Evolutionary conservation across 2,888 invertebrate species (phyloP).

Genomic region (Alentia gelatinosa): DNA sequence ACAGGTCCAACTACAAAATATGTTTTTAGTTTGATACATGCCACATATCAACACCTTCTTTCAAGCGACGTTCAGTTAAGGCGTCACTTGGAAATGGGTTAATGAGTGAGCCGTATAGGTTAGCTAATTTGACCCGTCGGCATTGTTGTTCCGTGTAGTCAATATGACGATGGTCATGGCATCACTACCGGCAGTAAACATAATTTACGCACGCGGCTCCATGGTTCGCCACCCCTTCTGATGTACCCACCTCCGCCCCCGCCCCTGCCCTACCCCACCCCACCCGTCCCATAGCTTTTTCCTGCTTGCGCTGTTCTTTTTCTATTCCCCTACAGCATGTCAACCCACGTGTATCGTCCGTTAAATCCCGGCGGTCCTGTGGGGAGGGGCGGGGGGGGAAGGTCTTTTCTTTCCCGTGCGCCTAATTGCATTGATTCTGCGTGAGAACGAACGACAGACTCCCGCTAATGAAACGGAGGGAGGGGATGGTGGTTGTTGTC

Average conservation of each 20-base stretch:
- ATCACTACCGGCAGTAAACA: too few species aligned
- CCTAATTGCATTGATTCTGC: slow-evolving; percentile 22
- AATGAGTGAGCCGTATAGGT: not conserved
- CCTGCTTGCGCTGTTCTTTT: not conserved
- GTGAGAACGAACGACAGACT: not conserved
- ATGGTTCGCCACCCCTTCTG: not conserved
- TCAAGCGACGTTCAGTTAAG: not conserved
- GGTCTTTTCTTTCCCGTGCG: not conserved
- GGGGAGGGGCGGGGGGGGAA: not conserved
- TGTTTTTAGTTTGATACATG: not conserved
- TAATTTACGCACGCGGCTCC: too few species aligned
- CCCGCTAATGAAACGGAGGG: not conserved
- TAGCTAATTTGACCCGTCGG: not conserved
- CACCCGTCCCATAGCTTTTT: not conserved
- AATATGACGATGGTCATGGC: too few species aligned
- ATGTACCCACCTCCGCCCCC: not conserved
- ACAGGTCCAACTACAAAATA: too few species aligned
- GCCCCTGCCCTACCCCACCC: not conserved
- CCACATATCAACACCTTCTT: not conserved
- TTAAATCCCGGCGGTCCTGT: too few species aligned
- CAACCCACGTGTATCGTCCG: not conserved
- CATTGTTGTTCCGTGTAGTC: too few species aligned
- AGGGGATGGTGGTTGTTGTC: not conserved
- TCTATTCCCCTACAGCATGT: not conserved
- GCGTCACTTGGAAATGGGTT: not conserved